A percentile compares a stretch with the other conserved stretches of the same genome.
These are phyloP conservation scores for Oenanthe oenanthe DNA, from an alignment of 2,113 vertebrate genomes.

Conservation along the genomic window DNA sequence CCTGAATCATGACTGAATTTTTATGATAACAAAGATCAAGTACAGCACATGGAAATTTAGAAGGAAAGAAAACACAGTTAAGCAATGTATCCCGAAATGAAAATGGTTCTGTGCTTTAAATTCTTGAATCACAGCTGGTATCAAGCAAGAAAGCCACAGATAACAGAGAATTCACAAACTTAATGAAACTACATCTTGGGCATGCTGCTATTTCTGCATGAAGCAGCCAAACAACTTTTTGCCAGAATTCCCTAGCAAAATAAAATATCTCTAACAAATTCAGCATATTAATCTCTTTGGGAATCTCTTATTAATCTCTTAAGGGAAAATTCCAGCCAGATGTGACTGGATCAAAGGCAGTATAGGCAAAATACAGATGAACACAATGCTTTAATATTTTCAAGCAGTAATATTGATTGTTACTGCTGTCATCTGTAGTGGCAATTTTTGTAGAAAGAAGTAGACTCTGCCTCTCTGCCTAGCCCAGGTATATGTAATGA, in stretches of 20 bases:
- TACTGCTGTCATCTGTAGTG: background rate
- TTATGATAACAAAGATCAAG: background rate
- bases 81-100: background rate
- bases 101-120: background rate
- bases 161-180: background rate
- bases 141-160: background rate
- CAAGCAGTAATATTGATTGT: background rate
- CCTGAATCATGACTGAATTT: background rate
- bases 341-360: background rate
- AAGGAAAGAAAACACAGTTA: background rate
- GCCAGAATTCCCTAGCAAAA: background rate
- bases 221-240: background rate
- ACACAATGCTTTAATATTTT: background rate
- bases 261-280: background rate
- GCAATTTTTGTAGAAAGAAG: background rate
- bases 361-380: background rate
- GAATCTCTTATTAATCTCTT: background rate
- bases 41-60: background rate
- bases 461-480: background rate
- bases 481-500: background rate
- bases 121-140: background rate
- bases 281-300: background rate
- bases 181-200: background rate
- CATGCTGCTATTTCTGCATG: background rate
- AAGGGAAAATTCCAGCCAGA: background rate